Evolutionary conservation across 2,797 vertebrate species (phyloP).

Genomic region (Muraenolepis orangiensis): DNA sequence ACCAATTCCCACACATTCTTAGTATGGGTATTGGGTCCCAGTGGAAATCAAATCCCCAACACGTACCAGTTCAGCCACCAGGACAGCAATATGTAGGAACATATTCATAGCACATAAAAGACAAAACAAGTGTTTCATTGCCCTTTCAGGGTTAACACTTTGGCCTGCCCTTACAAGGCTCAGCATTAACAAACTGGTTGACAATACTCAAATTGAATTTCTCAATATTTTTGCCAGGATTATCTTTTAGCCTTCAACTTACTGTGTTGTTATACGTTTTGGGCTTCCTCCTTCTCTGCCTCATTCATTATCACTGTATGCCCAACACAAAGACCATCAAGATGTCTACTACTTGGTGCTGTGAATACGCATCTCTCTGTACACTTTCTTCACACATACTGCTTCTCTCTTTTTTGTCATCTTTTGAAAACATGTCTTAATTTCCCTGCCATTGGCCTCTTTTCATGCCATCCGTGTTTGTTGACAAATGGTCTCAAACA

Average conservation of each 20-base stretch:
- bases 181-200: background rate
- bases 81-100: background rate
- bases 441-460: background rate
- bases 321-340: background rate
- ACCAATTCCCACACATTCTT: background rate
- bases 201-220: background rate
- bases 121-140: background rate
- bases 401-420: background rate
- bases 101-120: background rate
- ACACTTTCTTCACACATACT: background rate
- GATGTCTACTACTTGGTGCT: background rate
- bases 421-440: background rate
- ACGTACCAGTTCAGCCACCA: background rate
- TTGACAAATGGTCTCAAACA: slow-evolving; percentile 22
- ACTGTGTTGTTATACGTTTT: background rate
- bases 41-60: background rate
- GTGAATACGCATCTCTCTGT: background rate
- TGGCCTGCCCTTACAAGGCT: background rate
- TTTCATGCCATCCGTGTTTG: slow-evolving; percentile 10
- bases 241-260: background rate
- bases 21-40: background rate
- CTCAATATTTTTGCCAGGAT: background rate
- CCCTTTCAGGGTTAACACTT: no score
- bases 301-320: slow-evolving; percentile 4
- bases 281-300: slow-evolving; percentile 7